These are phyloP conservation scores for Macrosoma leucophasiata DNA, from an alignment of 2,888 invertebrate genomes.

Conservation along the genomic window DNA sequence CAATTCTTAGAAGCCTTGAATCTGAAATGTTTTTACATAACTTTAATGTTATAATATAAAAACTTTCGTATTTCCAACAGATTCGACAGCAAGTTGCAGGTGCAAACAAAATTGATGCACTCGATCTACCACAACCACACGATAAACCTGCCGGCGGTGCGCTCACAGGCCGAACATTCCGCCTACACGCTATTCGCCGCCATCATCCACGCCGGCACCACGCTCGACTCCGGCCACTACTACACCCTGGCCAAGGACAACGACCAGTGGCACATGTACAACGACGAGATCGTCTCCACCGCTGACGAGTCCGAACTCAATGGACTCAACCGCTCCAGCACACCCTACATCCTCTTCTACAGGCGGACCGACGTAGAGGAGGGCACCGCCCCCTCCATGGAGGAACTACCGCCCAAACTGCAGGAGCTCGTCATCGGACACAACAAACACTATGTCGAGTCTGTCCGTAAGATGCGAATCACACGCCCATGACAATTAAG, in stretches of 20 bases:
- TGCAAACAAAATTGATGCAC: constrained; percentile 87
- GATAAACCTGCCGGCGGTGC: constrained; percentile 62
- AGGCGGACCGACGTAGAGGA: constrained; percentile 61
- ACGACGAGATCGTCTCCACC: constrained; percentile 83
- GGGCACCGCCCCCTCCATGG: constrained; percentile 39
- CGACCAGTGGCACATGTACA: constrained; percentile 85
- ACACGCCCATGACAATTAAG: constrained; percentile 51
- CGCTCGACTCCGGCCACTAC: constrained; percentile 91
- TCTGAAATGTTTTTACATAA: no score
- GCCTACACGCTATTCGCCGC: constrained; percentile 85
- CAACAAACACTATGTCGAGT: constrained; percentile 52
- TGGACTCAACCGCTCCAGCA: constrained; percentile 80
- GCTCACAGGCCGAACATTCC: constrained; percentile 18
- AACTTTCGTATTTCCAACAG: constrained; percentile 31
- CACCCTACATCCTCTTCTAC: constrained; percentile 90
- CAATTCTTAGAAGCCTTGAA: no score
- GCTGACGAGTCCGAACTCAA: constrained; percentile 78
- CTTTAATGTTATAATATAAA: background rate
- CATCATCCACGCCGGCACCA: constrained; percentile 88
- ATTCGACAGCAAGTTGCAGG: constrained; percentile 67
- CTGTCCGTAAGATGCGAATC: constrained; percentile 37
- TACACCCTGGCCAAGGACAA: constrained; percentile 86
- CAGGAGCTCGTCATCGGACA: constrained; percentile 47
- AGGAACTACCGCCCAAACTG: constrained; percentile 46
- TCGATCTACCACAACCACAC: constrained; percentile 77